Conservation (phyloP, 2,888 invertebrate genomes). For the Troilus luridus region DNA sequence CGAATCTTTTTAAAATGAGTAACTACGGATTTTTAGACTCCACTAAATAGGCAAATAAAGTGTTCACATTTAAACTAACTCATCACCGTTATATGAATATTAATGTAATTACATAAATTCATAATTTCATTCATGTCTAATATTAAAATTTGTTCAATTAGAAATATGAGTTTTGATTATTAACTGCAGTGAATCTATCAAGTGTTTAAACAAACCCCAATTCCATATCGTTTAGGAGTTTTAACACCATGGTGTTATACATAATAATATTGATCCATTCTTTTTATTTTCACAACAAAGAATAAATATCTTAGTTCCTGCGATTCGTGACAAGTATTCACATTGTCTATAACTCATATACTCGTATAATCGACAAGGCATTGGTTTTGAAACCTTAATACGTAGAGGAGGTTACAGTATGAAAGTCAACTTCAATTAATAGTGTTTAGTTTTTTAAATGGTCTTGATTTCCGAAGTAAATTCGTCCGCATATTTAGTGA, state of each 20-base stretch:
- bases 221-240: neutral
- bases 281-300: neutral
- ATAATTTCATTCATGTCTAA: too few species aligned
- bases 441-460: neutral
- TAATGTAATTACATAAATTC: too few species aligned
- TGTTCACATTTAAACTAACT: too few species aligned
- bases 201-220: too few species aligned
- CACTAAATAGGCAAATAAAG: too few species aligned
- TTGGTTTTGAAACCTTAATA: neutral
- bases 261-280: neutral
- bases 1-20: too few species aligned
- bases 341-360: neutral
- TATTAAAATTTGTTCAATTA: too few species aligned
- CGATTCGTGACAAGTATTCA: neutral
- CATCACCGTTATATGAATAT: too few species aligned
- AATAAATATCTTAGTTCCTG: neutral
- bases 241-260: neutral
- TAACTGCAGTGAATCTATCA: too few species aligned
- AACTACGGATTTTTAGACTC: too few species aligned
- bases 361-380: neutral
- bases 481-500: neutral
- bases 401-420: neutral
- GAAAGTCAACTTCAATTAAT: neutral
- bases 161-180: too few species aligned
- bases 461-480: neutral